Conservation (phyloP, 1,140 invertebrate species). For the Brachionus rubens region DNA sequence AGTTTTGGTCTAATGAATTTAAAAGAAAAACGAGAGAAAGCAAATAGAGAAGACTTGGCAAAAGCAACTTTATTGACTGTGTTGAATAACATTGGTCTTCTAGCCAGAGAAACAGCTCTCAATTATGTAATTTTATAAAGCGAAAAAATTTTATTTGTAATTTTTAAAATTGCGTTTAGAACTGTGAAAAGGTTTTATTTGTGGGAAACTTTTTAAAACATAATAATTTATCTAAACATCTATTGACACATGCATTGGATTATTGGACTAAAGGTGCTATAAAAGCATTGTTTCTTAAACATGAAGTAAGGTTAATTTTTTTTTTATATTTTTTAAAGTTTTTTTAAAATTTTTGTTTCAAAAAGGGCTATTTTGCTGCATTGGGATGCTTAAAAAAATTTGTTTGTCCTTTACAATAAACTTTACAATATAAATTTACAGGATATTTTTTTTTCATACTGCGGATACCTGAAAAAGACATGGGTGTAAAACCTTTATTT, state of each 20-base stretch:
- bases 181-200: constrained; percentile 76
- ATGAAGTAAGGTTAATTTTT: constrained; percentile 69
- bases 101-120: constrained; percentile 89
- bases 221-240: constrained; percentile 94
- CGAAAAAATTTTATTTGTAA: not conserved
- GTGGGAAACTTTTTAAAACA: constrained; percentile 95
- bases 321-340: not conserved
- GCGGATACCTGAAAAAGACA: no score
- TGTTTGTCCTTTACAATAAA: not conserved
- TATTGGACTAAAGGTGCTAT: constrained; percentile 94
- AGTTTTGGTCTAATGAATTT: constrained; percentile 95
- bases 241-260: constrained; percentile 94
- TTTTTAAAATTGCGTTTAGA: constrained; percentile 62
- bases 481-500: no score
- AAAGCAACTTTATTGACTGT: constrained; percentile 94
- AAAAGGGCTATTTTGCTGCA: constrained; percentile 45
- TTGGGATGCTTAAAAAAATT: constrained; percentile 43
- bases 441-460: no score
- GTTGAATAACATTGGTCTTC: constrained; percentile 97
- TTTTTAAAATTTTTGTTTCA: not conserved
- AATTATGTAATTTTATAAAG: constrained; percentile 70
- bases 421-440: no score
- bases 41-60: constrained; percentile 82
- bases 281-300: constrained; percentile 91
- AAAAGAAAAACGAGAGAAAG: constrained; percentile 73